A percentile compares a stretch with the other conserved stretches of the same genome.
Evolutionary conservation across 2,888 invertebrate species (phyloP).

Genomic region (Folsomia candida): DNA sequence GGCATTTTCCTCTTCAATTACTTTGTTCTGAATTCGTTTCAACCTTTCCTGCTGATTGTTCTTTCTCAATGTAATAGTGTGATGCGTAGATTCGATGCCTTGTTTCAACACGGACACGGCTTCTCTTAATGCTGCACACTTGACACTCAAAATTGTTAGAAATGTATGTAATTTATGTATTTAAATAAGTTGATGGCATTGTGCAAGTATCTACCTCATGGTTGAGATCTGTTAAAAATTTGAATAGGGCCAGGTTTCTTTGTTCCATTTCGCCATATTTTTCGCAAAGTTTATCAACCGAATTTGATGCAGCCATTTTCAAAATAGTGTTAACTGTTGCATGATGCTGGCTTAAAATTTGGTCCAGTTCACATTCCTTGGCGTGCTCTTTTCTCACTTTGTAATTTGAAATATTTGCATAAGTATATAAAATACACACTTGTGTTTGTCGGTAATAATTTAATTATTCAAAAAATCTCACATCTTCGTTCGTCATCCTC

Average conservation of each 20-base stretch:
- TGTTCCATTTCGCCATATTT: constrained; percentile 66
- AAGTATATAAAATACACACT: too few species aligned
- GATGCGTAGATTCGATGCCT: too few species aligned
- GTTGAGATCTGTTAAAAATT: constrained; percentile 85
- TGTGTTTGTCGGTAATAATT: constrained; percentile 1
- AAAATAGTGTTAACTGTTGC: constrained; percentile 32
- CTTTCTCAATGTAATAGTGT: too few species aligned
- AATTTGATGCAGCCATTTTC: constrained; percentile 22
- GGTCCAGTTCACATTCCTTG: constrained; percentile 38
- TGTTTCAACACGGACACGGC: too few species aligned
- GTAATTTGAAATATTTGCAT: neutral
- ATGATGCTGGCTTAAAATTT: constrained; percentile 25
- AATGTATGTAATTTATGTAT: too few species aligned
- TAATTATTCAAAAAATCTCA: constrained; percentile 9
- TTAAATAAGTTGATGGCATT: too few species aligned
- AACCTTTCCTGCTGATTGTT: too few species aligned
- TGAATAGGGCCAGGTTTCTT: constrained; percentile 87
- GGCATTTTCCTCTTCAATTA: too few species aligned
- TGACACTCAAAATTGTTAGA: too few species aligned
- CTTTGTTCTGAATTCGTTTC: too few species aligned
- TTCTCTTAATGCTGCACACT: too few species aligned
- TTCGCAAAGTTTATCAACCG: constrained; percentile 31
- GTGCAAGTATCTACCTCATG: too few species aligned
- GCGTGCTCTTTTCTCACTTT: constrained; percentile 21
- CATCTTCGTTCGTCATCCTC: constrained; percentile 18